These are phyloP conservation scores for Lasaia peninsularis DNA, from an alignment of 1,140 invertebrate genomes.

Conservation along the genomic window DNA sequence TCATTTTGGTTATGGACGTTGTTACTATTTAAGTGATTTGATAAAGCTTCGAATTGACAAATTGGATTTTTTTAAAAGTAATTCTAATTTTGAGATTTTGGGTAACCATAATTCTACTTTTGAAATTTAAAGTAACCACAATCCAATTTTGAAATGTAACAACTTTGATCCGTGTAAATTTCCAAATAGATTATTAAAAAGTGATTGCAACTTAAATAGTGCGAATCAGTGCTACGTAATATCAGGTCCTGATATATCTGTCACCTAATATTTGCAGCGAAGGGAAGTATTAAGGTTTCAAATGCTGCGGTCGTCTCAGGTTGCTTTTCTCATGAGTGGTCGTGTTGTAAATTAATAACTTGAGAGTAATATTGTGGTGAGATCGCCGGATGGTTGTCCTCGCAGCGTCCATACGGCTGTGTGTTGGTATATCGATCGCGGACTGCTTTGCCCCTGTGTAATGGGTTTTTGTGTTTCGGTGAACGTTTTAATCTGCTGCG, in stretches of 20 bases:
- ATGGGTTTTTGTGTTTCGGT: constrained; percentile 53
- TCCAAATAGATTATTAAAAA: not conserved
- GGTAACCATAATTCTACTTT: too few species aligned
- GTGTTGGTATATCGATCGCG: constrained; percentile 64
- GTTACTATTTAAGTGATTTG: too few species aligned
- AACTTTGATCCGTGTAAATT: not conserved
- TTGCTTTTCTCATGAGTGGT: constrained; percentile 76
- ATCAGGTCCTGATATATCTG: constrained; percentile 54
- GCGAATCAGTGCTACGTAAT: constrained; percentile 50
- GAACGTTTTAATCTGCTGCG: constrained; percentile 62
- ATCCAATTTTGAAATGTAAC: too few species aligned
- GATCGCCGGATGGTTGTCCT: constrained; percentile 42
- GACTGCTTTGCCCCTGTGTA: constrained; percentile 47
- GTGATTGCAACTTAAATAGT: constrained; percentile 29
- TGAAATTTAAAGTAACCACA: too few species aligned
- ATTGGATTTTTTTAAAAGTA: too few species aligned
- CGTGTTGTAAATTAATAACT: constrained; percentile 75
- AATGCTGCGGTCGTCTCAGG: constrained; percentile 73
- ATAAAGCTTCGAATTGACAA: too few species aligned
- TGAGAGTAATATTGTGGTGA: constrained; percentile 67
- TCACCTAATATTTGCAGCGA: constrained; percentile 74
- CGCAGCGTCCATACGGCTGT: constrained; percentile 49
- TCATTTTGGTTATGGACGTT: too few species aligned
- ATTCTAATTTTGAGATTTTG: too few species aligned
- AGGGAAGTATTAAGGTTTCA: constrained; percentile 76